phyloP scores from a whole-genome alignment of 2,888 invertebrate genomes.

The Lepidocyrtoides sp. region DNA sequence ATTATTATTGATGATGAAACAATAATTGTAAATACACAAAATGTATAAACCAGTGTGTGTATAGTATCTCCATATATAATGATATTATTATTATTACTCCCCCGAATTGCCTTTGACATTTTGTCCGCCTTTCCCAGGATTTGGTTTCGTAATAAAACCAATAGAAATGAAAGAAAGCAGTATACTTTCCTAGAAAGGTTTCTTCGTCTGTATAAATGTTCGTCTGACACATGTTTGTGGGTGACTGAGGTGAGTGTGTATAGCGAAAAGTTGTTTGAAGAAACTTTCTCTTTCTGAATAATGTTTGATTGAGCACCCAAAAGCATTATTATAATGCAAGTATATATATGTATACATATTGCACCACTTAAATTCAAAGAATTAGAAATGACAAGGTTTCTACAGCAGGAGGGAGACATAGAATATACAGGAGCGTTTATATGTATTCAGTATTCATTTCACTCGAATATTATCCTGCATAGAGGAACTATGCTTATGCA shows the following conservation, averaged over 20 bases:
- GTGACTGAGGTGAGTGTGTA: background rate
- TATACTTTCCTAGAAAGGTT: background rate
- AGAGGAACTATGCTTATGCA: background rate
- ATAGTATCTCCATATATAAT: background rate
- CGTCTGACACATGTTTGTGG: background rate
- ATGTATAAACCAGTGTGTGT: background rate
- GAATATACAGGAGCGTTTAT: background rate
- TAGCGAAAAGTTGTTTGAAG: background rate
- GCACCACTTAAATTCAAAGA: background rate
- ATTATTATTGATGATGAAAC: background rate
- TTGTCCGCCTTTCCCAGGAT: constrained; percentile 49
- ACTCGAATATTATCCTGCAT: no score
- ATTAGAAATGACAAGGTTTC: background rate
- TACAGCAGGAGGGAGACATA: background rate
- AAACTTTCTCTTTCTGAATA: constrained; percentile 1
- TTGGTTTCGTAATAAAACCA: background rate
- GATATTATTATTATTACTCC: background rate
- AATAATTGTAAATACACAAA: background rate
- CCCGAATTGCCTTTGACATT: constrained; percentile 75
- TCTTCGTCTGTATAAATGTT: background rate
- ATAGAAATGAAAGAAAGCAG: constrained; percentile 11
- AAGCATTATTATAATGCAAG: background rate
- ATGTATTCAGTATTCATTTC: background rate
- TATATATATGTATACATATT: background rate
- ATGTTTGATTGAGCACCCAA: constrained; percentile 36